phyloP scores from a whole-genome alignment of 2,797 vertebrate species.

The Phoebastria nigripes region DNA sequence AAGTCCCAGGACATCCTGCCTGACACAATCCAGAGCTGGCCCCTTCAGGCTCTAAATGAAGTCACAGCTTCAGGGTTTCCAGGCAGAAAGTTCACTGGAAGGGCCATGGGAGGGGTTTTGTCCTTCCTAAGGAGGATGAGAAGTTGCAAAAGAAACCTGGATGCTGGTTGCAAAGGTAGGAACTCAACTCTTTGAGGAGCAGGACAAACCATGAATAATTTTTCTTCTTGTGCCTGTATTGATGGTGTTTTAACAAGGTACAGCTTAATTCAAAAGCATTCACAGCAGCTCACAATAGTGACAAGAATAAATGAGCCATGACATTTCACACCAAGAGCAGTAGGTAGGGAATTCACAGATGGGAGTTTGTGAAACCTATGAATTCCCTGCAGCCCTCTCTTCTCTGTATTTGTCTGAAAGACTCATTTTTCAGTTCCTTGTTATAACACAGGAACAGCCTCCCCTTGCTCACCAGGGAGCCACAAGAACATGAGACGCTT shows the following conservation, averaged over 20 bases:
- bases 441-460: background rate
- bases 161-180: background rate
- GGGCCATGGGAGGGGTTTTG: background rate
- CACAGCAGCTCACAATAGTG: background rate
- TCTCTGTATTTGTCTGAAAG: background rate
- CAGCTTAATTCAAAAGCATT: background rate
- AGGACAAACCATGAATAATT: background rate
- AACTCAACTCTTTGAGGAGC: background rate
- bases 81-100: conserved; percentile 23
- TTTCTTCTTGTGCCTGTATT: background rate
- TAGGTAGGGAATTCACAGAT: background rate
- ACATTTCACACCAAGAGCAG: background rate
- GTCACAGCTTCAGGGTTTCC: background rate
- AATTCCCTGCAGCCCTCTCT: background rate
- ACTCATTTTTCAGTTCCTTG: background rate
- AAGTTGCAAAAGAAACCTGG: background rate
- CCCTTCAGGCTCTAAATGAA: background rate
- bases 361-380: background rate
- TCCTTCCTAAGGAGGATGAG: background rate
- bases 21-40: conserved; percentile 42
- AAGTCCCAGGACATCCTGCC: conserved; percentile 6
- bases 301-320: background rate
- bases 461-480: background rate
- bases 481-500: background rate
- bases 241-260: background rate